Evolutionary conservation across 2,797 vertebrate species (phyloP).

Genomic region (Oryzias sinensis): DNA sequence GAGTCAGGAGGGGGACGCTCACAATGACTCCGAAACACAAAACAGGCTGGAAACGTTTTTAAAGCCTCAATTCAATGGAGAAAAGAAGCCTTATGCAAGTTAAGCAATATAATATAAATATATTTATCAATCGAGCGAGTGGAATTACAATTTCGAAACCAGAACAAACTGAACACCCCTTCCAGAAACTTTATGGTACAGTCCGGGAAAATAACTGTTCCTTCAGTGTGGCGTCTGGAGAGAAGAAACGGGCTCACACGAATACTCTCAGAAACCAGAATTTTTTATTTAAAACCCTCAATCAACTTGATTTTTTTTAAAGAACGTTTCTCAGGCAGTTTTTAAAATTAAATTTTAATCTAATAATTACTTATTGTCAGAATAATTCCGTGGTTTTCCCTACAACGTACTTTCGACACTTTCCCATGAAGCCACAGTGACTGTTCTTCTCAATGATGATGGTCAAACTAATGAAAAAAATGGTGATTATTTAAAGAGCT

Average conservation of each 20-base stretch:
- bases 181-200: constrained; percentile 64
- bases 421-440: not conserved
- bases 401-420: not conserved
- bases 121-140: rapidly evolving
- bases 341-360: too few relatives aligned
- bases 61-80: not conserved
- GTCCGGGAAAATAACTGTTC: constrained; percentile 68
- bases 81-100: rapidly evolving
- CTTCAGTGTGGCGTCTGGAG: constrained; percentile 41
- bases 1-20: not conserved
- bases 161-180: constrained; percentile 18
- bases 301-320: not conserved
- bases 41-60: not conserved
- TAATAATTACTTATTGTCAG: rapidly evolving
- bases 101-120: not conserved
- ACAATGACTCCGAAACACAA: not conserved
- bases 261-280: rapidly evolving
- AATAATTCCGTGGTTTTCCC: not conserved
- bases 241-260: not conserved
- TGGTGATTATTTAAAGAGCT: constrained; percentile 52
- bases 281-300: rapidly evolving
- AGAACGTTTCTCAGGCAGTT: not conserved
- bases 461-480: not conserved
- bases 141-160: not conserved
- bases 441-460: not conserved